Evolutionary conservation across 2,797 vertebrate genomes (phyloP).

Genomic region (Brachymystax lenok): DNA sequence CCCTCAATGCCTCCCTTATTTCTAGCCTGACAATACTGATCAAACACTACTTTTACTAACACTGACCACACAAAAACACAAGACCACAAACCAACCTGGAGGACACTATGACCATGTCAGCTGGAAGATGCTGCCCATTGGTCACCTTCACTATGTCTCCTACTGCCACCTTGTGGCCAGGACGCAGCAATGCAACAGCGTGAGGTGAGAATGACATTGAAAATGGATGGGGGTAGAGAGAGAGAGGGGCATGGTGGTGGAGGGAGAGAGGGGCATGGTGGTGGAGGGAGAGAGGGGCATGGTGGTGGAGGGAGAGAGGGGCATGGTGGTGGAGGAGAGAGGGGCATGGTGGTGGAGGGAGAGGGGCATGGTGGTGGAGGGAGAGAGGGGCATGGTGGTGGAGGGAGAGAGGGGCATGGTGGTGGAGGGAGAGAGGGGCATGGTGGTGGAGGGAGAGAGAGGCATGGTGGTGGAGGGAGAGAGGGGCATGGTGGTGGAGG

Average conservation of each 20-base stretch:
- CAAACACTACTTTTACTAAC: no score
- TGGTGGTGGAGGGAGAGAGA: constrained; percentile 21
- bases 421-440: constrained; percentile 19
- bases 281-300: constrained; percentile 23
- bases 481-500: constrained; percentile 13
- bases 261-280: no score
- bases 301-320: constrained; percentile 12
- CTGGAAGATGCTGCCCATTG: constrained; percentile 97
- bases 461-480: constrained; percentile 1
- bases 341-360: constrained; percentile 1
- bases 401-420: no score
- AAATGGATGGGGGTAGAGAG: constrained; percentile 23
- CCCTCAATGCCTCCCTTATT: no score
- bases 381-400: no score
- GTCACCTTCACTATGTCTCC: constrained; percentile 98
- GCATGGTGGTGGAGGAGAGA: constrained; percentile 2
- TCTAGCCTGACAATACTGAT: no score
- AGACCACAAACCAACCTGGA: constrained; percentile 87
- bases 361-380: no score
- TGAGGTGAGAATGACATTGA: constrained; percentile 40
- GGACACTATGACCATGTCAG: constrained; percentile 97
- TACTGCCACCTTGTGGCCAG: constrained; percentile 92
- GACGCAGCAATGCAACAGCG: constrained; percentile 73
- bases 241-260: neutral
- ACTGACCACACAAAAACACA: neutral